These are phyloP conservation scores for Cephus rjabovi DNA, from an alignment of 2,888 invertebrate genomes.

Conservation along the genomic window DNA sequence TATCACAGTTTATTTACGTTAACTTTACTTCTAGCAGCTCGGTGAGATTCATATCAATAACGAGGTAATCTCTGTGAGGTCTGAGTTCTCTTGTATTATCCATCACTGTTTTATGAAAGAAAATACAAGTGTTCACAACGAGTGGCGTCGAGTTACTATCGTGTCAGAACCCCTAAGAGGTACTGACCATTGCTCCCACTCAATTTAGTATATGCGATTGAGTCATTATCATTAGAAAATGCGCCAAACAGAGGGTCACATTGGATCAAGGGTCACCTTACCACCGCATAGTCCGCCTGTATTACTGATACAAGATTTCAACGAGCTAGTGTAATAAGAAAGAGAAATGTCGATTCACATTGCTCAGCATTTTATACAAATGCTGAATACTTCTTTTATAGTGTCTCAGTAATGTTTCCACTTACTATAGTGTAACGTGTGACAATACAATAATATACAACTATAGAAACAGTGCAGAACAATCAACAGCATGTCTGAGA, in stretches of 20 bases:
- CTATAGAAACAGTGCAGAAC: too few species aligned
- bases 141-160: slow-evolving; percentile 1
- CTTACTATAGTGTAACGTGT: neutral
- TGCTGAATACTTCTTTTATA: neutral
- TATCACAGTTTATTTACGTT: slow-evolving; percentile 32
- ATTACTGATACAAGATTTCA: slow-evolving; percentile 20
- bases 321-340: neutral
- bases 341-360: neutral
- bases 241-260: slow-evolving; percentile 25
- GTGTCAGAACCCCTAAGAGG: neutral
- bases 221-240: slow-evolving; percentile 28
- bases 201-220: slow-evolving; percentile 2
- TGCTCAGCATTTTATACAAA: neutral
- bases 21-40: slow-evolving; percentile 48
- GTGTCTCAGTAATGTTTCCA: neutral
- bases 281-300: slow-evolving; percentile 20
- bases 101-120: slow-evolving; percentile 13
- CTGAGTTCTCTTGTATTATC: slow-evolving; percentile 19
- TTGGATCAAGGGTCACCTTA: slow-evolving; percentile 34
- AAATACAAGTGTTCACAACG: neutral
- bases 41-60: slow-evolving; percentile 48
- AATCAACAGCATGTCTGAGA: too few species aligned
- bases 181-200: neutral
- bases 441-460: neutral
- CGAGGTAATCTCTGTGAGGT: slow-evolving; percentile 39